Conservation (phyloP, 1,140 invertebrate species). For the Coptotermes formosanus region DNA sequence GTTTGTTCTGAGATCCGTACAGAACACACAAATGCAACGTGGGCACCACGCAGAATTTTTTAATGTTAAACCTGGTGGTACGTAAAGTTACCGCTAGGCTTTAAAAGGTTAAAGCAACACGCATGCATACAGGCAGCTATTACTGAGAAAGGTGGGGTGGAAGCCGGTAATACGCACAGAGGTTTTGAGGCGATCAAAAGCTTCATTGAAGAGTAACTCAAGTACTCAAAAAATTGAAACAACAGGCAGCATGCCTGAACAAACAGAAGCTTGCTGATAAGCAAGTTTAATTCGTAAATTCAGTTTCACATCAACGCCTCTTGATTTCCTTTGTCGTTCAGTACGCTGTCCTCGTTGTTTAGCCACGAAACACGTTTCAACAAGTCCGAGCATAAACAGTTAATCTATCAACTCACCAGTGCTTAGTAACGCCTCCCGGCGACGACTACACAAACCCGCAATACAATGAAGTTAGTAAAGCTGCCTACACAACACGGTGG, state of each 20-base stretch:
- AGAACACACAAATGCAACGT: no score
- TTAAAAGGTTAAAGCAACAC: no score
- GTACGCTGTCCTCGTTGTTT: no score
- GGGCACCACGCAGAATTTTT: no score
- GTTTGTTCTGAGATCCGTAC: no score
- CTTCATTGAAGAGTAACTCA: neutral
- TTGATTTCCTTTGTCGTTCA: no score
- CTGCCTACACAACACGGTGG: neutral
- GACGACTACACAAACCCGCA: neutral
- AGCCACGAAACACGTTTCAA: no score
- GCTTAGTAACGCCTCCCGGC: neutral
- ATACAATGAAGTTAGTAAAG: neutral
- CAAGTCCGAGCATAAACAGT: neutral
- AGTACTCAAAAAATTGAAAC: neutral
- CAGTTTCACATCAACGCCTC: neutral
- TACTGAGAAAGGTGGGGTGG: neutral
- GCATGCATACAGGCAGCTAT: neutral
- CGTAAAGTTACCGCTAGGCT: no score
- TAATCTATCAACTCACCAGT: neutral
- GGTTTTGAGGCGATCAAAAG: neutral
- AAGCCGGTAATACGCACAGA: neutral
- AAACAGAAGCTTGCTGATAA: neutral
- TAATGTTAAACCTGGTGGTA: no score
- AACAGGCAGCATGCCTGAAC: neutral
- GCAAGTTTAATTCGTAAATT: slow-evolving; percentile 5